phyloP scores from a whole-genome alignment of 37 sponge, comb jelly and placozoan species.

The Geodia barretti region DNA sequence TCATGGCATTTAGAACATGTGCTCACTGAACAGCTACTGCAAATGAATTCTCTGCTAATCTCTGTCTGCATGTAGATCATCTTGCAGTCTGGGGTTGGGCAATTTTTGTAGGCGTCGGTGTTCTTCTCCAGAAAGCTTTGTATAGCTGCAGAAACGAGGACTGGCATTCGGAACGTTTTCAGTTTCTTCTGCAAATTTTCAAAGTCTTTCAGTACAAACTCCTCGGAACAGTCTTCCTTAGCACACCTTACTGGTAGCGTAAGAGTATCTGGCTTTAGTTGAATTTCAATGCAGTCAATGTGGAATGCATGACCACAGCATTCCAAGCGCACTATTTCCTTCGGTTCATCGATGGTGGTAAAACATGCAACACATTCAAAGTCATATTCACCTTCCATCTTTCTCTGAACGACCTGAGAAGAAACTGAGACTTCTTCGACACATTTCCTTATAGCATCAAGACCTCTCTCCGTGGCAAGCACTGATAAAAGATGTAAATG shows the following conservation, averaged over 20 bases:
- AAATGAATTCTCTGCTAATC: slow-evolving; percentile 33
- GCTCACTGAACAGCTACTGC: slow-evolving; percentile 43
- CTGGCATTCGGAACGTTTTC: slow-evolving; percentile 9
- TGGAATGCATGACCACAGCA: slow-evolving; percentile 77
- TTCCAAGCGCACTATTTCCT: slow-evolving; percentile 30
- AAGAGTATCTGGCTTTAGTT: slow-evolving; percentile 35
- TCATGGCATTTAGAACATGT: slow-evolving; percentile 62
- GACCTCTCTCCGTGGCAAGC: slow-evolving; percentile 21
- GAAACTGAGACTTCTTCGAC: neutral
- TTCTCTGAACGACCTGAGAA: neutral
- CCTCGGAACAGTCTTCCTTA: slow-evolving; percentile 48
- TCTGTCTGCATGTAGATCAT: slow-evolving; percentile 54
- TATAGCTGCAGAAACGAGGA: slow-evolving; percentile 23
- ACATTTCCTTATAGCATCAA: neutral
- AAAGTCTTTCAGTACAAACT: slow-evolving; percentile 75
- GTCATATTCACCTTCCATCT: neutral
- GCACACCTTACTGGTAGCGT: slow-evolving; percentile 72
- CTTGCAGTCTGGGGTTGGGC: slow-evolving; percentile 72
- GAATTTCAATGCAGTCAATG: slow-evolving; percentile 57
- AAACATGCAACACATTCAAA: slow-evolving; percentile 39
- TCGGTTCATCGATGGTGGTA: slow-evolving; percentile 6
- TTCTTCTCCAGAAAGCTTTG: slow-evolving; percentile 24
- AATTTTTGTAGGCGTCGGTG: slow-evolving; percentile 10
- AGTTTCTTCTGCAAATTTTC: slow-evolving; percentile 31
- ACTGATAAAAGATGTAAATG: slow-evolving; percentile 43